Percentiles rank a stretch among this genome's conserved stretches.
phyloP scores from a whole-genome alignment of 2,797 vertebrate species.

The Nasua narica region DNA sequence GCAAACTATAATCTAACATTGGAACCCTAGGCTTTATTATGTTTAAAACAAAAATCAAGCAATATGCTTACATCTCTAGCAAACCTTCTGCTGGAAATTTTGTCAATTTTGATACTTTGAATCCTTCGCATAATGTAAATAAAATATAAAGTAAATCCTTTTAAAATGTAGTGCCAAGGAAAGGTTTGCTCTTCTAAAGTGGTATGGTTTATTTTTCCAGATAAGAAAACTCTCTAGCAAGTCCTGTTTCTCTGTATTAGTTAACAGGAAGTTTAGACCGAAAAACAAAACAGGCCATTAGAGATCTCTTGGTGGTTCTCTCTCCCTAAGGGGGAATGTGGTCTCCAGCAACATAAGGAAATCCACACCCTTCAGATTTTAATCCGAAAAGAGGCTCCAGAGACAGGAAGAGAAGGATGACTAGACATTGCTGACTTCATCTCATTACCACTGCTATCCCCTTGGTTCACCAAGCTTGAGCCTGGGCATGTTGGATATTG shows the following conservation, averaged over 20 bases:
- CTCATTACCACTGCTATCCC: neutral
- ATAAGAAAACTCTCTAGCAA: neutral
- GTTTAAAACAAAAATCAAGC: neutral
- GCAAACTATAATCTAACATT: neutral
- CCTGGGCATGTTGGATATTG: neutral
- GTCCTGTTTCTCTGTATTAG: neutral
- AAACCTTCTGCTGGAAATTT: neutral
- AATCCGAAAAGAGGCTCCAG: neutral
- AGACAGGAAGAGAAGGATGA: neutral
- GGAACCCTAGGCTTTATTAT: neutral
- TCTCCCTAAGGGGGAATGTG: neutral
- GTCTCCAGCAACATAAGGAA: neutral
- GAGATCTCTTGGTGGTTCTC: neutral
- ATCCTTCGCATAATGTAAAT: neutral
- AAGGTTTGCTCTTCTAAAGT: neutral
- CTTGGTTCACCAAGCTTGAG: neutral
- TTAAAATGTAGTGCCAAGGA: neutral
- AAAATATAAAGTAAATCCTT: neutral
- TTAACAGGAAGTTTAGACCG: neutral
- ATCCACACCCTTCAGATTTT: neutral
- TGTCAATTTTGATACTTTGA: neutral
- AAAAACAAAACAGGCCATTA: neutral
- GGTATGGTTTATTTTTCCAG: neutral
- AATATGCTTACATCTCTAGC: neutral
- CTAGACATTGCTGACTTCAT: neutral